Conservation (phyloP, 2,888 invertebrate species). For the Autographa pulchrina region DNA sequence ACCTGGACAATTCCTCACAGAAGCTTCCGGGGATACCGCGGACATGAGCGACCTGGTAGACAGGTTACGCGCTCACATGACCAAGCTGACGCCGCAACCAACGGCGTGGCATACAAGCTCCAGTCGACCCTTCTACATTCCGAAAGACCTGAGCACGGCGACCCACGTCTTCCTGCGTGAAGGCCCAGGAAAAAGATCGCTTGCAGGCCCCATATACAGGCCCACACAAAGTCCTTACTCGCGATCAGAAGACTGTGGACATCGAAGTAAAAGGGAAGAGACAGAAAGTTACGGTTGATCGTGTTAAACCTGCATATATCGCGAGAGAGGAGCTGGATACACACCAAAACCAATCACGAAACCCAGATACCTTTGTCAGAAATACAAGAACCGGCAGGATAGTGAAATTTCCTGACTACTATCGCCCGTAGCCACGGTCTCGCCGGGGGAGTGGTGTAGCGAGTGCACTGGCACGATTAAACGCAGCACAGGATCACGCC, state of each 20-base stretch:
- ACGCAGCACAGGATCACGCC: not conserved
- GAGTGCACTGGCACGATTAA: not conserved
- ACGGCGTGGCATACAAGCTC: conserved; percentile 27
- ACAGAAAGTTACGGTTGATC: conserved; percentile 42
- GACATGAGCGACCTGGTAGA: not conserved
- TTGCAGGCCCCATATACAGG: conserved; percentile 29
- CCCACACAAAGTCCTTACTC: conserved; percentile 14
- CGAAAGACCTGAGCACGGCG: conserved; percentile 41
- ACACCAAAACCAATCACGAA: not conserved
- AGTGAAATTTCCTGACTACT: conserved; percentile 19
- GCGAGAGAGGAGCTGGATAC: not conserved
- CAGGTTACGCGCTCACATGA: conserved; percentile 6
- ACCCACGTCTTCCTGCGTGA: conserved; percentile 47
- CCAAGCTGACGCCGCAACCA: conserved; percentile 9
- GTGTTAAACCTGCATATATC: conserved; percentile 50
- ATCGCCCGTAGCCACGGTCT: conserved; percentile 28
- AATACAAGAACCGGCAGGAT: conserved; percentile 22
- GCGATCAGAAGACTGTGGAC: conserved; percentile 14
- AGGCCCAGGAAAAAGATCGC: conserved; percentile 41
- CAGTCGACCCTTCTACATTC: conserved; percentile 27
- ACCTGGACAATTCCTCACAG: conserved; percentile 15
- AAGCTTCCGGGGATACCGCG: too few species aligned
- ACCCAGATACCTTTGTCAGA: not conserved
- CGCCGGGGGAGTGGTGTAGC: conserved; percentile 19
- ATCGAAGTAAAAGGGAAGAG: conserved; percentile 9